phyloP scores from a whole-genome alignment of 2,113 vertebrate genomes.

The Abramis brama region DNA sequence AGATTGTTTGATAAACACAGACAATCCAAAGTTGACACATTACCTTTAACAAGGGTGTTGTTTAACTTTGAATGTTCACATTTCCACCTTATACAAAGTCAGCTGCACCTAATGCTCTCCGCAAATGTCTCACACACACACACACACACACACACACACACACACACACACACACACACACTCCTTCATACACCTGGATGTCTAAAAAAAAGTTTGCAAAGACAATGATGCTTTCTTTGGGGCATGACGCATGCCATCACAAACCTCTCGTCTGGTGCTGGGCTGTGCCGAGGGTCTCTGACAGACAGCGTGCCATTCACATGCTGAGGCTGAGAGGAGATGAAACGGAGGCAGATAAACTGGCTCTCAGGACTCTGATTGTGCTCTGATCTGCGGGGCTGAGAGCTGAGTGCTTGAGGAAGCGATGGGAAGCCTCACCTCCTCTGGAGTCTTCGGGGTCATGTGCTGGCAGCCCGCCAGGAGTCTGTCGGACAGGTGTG shows the following conservation, averaged over 20 bases:
- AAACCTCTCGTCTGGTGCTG: conserved; percentile 33
- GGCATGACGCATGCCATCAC: conserved; percentile 67
- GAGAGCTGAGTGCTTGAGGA: conserved; percentile 53
- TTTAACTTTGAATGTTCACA: conserved; percentile 21
- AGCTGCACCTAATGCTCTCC: conserved; percentile 44
- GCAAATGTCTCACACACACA: conserved; percentile 53
- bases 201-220: conserved; percentile 56
- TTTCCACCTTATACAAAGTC: conserved; percentile 40
- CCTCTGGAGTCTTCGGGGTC: conserved; percentile 44
- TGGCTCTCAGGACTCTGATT: conserved; percentile 78
- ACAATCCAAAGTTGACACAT: conserved; percentile 37
- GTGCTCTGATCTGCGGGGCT: conserved; percentile 69
- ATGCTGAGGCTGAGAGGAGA: conserved; percentile 67
- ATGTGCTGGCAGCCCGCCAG: conserved; percentile 53
- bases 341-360: conserved; percentile 75
- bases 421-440: conserved; percentile 26
- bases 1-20: conserved; percentile 68
- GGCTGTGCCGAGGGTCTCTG: conserved; percentile 52
- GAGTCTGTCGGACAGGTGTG: conserved; percentile 57
- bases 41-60: conserved; percentile 24
- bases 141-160: conserved; percentile 63
- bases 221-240: conserved; percentile 78
- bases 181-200: conserved; percentile 72
- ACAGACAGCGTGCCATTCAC: conserved; percentile 63
- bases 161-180: conserved; percentile 61